Evolutionary conservation across 2,888 invertebrate genomes (phyloP).

Genomic region (Lasioglossum marginatum): DNA sequence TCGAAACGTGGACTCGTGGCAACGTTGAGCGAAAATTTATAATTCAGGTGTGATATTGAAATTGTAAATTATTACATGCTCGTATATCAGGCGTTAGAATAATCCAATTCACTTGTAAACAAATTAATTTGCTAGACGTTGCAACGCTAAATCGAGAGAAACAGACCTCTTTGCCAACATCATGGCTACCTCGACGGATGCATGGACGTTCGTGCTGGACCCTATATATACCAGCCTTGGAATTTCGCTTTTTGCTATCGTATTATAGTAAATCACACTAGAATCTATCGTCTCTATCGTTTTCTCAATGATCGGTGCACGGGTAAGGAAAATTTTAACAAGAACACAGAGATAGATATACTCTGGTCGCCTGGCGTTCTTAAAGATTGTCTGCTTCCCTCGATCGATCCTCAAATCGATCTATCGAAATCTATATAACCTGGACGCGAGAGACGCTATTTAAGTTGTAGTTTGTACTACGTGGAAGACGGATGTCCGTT

Average conservation of each 20-base stretch:
- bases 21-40: not conserved
- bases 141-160: conserved; percentile 43
- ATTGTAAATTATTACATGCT: not conserved
- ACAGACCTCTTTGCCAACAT: not conserved
- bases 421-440: conserved; percentile 49
- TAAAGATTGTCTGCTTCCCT: conserved; percentile 37
- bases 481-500: conserved; percentile 78
- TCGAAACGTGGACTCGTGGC: not conserved
- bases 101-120: conserved; percentile 16
- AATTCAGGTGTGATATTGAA: not conserved
- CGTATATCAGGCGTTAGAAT: conserved; percentile 4
- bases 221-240: not conserved
- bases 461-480: conserved; percentile 77
- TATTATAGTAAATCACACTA: not conserved
- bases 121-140: conserved; percentile 38
- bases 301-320: not conserved
- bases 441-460: conserved; percentile 66
- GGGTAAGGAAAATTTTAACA: not conserved
- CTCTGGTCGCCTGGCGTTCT: not conserved
- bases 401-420: not conserved
- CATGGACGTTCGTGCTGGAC: not conserved
- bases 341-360: not conserved
- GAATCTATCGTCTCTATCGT: not conserved
- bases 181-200: not conserved
- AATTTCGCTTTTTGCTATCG: conserved; percentile 1